Evolutionary conservation across 2,113 vertebrate species (phyloP).

Genomic region (Pandion haliaetus): DNA sequence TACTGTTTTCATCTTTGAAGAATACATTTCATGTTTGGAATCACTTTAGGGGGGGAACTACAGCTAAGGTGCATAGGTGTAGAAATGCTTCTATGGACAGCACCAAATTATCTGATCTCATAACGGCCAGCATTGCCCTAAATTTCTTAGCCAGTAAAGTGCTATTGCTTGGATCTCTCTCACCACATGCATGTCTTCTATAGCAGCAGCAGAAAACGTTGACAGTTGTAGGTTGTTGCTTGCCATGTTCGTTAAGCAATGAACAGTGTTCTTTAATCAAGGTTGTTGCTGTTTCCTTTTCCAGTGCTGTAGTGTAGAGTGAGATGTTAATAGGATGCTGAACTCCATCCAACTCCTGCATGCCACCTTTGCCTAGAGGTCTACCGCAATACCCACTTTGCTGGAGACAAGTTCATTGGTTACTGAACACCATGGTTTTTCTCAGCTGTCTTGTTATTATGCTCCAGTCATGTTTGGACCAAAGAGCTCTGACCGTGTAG

Average conservation of each 20-base stretch:
- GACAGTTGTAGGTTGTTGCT: background rate
- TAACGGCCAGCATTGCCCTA: accelerated
- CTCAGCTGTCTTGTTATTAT: background rate
- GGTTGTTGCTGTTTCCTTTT: background rate
- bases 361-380: background rate
- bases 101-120: background rate
- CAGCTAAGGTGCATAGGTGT: background rate
- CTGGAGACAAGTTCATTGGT: background rate
- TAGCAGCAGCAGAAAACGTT: background rate
- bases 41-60: background rate
- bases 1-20: background rate
- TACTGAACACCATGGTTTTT: accelerated
- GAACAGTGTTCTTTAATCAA: background rate
- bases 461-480: background rate
- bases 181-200: background rate
- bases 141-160: background rate
- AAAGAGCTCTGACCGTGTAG: accelerated
- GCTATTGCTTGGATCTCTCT: background rate
- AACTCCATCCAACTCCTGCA: background rate
- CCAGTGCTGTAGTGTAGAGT: background rate
- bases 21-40: background rate
- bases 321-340: background rate
- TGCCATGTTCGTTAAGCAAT: background rate
- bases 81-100: background rate
- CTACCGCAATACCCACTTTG: background rate